Percentiles rank a stretch among this genome's conserved stretches.
phyloP scores from a whole-genome alignment of 2,797 vertebrate genomes.

The Crocodylus rhombifer region DNA sequence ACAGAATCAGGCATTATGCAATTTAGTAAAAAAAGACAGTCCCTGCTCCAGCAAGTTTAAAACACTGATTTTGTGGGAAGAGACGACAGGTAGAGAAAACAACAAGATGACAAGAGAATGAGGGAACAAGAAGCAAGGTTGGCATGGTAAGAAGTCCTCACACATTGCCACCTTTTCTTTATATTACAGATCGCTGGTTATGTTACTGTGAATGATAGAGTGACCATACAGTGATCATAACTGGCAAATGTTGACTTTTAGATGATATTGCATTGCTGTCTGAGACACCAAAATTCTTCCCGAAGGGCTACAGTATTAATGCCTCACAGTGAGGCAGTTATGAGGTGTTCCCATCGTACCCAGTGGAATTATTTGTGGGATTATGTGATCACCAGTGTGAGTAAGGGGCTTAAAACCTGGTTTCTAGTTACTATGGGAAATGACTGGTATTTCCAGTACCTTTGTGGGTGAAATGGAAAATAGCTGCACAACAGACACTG shows the following conservation, averaged over 20 bases:
- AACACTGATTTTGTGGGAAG: conserved; percentile 9
- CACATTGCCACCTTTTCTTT: conserved; percentile 8
- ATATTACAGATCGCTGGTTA: conserved; percentile 2
- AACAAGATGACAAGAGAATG: not conserved
- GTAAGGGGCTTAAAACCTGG: conserved; percentile 60
- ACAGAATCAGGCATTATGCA: not conserved
- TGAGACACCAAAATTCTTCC: not conserved
- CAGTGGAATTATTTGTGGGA: conserved; percentile 45
- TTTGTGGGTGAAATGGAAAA: conserved; percentile 60
- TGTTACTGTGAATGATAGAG: not conserved
- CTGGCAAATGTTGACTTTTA: not conserved
- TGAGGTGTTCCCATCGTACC: conserved; percentile 37
- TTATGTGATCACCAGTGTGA: conserved; percentile 39
- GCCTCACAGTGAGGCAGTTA: conserved; percentile 37
- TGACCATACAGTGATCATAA: not conserved
- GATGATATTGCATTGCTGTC: conserved; percentile 24
- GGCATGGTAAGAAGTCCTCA: not conserved
- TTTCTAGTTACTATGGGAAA: conserved; percentile 57
- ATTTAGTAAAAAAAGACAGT: conserved; percentile 11
- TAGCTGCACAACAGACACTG: not conserved
- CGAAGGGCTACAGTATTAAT: conserved; percentile 11
- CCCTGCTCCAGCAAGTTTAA: not conserved
- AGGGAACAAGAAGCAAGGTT: not conserved
- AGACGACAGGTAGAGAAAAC: not conserved
- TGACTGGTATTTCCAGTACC: not conserved